A percentile compares a stretch with the other conserved stretches of the same genome.
phyloP scores from a whole-genome alignment of 35 echinoderm and acorn worm genomes.

The Ophioderma brevispina region DNA sequence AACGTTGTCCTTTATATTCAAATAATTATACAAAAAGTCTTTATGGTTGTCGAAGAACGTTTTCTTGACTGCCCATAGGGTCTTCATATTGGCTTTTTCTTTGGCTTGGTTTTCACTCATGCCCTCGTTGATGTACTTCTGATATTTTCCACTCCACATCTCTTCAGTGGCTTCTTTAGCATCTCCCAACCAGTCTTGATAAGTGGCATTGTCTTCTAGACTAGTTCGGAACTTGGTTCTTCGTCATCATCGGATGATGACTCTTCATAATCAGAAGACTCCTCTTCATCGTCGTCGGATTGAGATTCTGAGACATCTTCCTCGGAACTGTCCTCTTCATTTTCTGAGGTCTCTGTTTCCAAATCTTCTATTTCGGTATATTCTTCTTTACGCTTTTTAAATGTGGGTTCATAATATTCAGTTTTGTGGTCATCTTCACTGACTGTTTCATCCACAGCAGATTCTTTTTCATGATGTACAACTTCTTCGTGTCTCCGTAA shows the following conservation, averaged over 20 bases:
- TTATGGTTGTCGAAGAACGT: constrained; percentile 13
- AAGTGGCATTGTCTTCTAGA: neutral
- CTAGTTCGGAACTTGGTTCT: neutral
- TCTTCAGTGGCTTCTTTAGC: neutral
- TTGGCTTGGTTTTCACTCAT: neutral
- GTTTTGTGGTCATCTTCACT: too few relatives aligned
- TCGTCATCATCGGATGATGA: too few relatives aligned
- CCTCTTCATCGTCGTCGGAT: too few relatives aligned
- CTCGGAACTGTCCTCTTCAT: neutral
- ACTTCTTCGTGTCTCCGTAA: neutral
- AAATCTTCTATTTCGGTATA: neutral
- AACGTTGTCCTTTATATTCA: neutral
- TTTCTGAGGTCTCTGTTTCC: neutral
- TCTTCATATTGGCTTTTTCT: constrained; percentile 32
- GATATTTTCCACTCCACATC: neutral
- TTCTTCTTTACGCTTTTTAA: neutral
- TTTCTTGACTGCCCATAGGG: constrained; percentile 1
- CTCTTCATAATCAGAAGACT: too few relatives aligned
- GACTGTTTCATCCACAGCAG: neutral
- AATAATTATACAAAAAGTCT: constrained; percentile 3
- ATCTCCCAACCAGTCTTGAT: neutral
- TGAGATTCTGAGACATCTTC: too few relatives aligned
- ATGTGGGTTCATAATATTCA: too few relatives aligned
- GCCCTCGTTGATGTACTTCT: neutral
- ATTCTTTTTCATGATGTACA: neutral